A percentile compares a stretch with the other conserved stretches of the same genome.
Conservation (phyloP, 2,113 vertebrate species). For the Dascyllus trimaculatus region DNA sequence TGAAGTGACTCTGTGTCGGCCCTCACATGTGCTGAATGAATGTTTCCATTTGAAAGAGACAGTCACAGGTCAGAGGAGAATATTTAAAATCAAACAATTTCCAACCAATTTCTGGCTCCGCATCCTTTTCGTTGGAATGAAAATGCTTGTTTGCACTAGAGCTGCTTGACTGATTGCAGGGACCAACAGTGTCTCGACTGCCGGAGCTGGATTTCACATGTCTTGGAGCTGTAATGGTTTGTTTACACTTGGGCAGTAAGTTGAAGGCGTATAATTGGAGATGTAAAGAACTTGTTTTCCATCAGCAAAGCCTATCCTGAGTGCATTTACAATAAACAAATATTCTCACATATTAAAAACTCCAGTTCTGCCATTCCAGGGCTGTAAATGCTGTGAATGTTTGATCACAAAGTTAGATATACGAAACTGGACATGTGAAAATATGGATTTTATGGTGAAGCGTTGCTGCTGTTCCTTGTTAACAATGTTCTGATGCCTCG, state of each 20-base stretch:
- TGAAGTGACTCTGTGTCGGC: constrained; percentile 2
- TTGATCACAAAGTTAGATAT: background rate
- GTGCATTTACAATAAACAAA: constrained; percentile 27
- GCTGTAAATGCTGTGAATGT: background rate
- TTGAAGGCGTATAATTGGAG: constrained; percentile 44
- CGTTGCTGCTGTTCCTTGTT: constrained; percentile 43
- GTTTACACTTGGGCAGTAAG: constrained; percentile 47
- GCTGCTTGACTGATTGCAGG: constrained; percentile 31
- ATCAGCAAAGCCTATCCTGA: constrained; percentile 16
- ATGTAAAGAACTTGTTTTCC: constrained; percentile 44
- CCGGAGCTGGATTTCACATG: constrained; percentile 42
- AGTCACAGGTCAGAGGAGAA: constrained; percentile 31
- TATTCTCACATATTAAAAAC: constrained; percentile 7
- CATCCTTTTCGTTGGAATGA: constrained; percentile 31
- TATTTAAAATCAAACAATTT: constrained; percentile 40
- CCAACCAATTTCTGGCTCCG: background rate
- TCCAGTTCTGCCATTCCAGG: background rate
- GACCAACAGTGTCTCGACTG: constrained; percentile 25
- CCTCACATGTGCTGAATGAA: constrained; percentile 20
- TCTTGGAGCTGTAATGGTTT: constrained; percentile 50
- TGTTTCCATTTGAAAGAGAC: constrained; percentile 41
- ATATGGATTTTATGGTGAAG: background rate
- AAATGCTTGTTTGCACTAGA: constrained; percentile 33
- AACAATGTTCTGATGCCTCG: constrained; percentile 13
- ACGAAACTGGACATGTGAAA: constrained; percentile 11